Evolutionary conservation across 2,113 vertebrate species (phyloP).

Genomic region (Bufo bufo): DNA sequence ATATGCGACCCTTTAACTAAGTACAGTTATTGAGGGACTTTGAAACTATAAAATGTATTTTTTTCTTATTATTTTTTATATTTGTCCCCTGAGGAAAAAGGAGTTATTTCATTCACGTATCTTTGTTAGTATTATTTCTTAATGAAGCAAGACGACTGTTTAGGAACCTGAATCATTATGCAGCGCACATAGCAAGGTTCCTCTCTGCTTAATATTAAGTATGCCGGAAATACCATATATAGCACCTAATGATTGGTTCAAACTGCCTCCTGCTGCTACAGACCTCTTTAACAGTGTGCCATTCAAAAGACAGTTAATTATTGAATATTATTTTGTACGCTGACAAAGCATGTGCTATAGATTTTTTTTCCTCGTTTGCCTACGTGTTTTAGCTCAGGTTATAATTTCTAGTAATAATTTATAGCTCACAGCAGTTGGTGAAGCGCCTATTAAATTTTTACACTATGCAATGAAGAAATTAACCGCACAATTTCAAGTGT

Average conservation of each 20-base stretch:
- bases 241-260: slow-evolving; percentile 57
- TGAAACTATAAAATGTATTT: no score
- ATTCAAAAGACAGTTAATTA: slow-evolving; percentile 57
- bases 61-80: not conserved
- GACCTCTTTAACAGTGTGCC: slow-evolving; percentile 52
- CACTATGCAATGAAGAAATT: slow-evolving; percentile 52
- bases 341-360: slow-evolving; percentile 54
- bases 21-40: no score
- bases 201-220: slow-evolving; percentile 54
- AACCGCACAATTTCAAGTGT: slow-evolving; percentile 47
- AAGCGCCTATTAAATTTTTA: slow-evolving; percentile 59
- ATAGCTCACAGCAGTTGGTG: slow-evolving; percentile 58
- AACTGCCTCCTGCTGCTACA: slow-evolving; percentile 42
- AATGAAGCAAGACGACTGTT: not conserved
- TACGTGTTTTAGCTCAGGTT: slow-evolving; percentile 54
- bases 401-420: slow-evolving; percentile 59
- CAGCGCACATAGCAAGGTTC: slow-evolving; percentile 13
- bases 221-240: slow-evolving; percentile 57
- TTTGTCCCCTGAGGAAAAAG: not conserved
- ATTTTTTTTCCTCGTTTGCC: slow-evolving; percentile 43
- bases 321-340: slow-evolving; percentile 59
- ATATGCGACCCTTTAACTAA: no score
- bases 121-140: slow-evolving; percentile 15
- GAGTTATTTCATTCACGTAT: not conserved
- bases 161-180: slow-evolving; percentile 22